Conservation (phyloP, 2,797 vertebrate species). For the Aplochiton taeniatus region DNA sequence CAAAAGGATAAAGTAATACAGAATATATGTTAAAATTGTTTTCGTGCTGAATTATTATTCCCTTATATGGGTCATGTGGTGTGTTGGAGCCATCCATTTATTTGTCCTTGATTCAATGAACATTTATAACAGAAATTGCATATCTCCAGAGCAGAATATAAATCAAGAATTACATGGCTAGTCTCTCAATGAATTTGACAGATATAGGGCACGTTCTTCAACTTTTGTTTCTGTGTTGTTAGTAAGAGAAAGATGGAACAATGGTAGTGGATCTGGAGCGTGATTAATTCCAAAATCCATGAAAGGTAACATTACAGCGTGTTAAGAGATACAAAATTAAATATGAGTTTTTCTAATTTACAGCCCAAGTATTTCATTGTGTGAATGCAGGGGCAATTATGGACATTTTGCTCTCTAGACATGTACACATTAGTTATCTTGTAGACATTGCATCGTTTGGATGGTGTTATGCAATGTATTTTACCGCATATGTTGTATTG, state of each 20-base stretch:
- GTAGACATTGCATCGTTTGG: neutral
- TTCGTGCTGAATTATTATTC: constrained; percentile 29
- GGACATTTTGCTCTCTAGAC: neutral
- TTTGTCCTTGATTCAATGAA: constrained; percentile 82
- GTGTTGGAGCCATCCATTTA: constrained; percentile 69
- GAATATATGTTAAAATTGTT: constrained; percentile 27
- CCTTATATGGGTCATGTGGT: constrained; percentile 79
- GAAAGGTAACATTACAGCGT: constrained; percentile 20
- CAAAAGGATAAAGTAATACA: constrained; percentile 53
- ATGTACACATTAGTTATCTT: no score
- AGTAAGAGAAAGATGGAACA: constrained; percentile 62
- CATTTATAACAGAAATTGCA: constrained; percentile 76
- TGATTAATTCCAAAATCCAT: constrained; percentile 64
- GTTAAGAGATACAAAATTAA: constrained; percentile 13
- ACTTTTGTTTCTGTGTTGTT: constrained; percentile 77
- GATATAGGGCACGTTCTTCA: constrained; percentile 80
- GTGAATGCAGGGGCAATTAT: neutral
- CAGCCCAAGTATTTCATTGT: neutral
- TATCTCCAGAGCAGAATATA: constrained; percentile 76
- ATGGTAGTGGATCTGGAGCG: constrained; percentile 70
- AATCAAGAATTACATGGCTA: constrained; percentile 77
- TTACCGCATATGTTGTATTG: neutral
- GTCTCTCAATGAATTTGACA: constrained; percentile 81
- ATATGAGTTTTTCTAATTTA: constrained; percentile 31
- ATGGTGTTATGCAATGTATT: no score